Evolutionary conservation across 1,140 invertebrate species (phyloP).

Genomic region (Rhagoletis zephyria): DNA sequence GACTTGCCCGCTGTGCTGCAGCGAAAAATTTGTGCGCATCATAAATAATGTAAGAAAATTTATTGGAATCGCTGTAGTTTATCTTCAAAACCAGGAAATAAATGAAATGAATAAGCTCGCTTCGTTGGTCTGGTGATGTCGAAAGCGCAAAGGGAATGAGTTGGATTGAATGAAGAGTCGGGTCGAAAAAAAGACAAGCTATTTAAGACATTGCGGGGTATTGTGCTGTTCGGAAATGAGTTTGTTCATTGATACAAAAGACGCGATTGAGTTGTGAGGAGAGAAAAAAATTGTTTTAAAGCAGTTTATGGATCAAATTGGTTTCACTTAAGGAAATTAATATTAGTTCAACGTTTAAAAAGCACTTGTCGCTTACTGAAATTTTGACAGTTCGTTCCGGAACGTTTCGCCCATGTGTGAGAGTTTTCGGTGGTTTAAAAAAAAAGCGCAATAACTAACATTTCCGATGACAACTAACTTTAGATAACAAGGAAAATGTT

Average conservation of each 20-base stretch:
- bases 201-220: background rate
- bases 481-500: too few species aligned
- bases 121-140: background rate
- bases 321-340: too few species aligned
- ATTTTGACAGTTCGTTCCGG: too few species aligned
- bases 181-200: background rate
- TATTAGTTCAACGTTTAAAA: too few species aligned
- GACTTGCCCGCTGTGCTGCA: conserved; percentile 24
- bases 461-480: too few species aligned
- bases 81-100: conserved; percentile 52
- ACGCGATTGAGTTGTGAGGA: background rate
- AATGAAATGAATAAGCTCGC: background rate
- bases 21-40: conserved; percentile 48
- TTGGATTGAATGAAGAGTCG: too few species aligned
- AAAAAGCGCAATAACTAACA: too few species aligned
- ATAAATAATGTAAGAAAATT: conserved; percentile 44
- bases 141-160: background rate
- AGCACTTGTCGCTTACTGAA: too few species aligned
- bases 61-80: conserved; percentile 43
- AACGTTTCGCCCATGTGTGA: too few species aligned
- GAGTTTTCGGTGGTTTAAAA: too few species aligned
- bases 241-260: background rate
- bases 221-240: background rate
- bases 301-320: background rate
- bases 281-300: background rate